phyloP scores from a whole-genome alignment of 23 tunicate genomes.

The Corella eumyota region DNA sequence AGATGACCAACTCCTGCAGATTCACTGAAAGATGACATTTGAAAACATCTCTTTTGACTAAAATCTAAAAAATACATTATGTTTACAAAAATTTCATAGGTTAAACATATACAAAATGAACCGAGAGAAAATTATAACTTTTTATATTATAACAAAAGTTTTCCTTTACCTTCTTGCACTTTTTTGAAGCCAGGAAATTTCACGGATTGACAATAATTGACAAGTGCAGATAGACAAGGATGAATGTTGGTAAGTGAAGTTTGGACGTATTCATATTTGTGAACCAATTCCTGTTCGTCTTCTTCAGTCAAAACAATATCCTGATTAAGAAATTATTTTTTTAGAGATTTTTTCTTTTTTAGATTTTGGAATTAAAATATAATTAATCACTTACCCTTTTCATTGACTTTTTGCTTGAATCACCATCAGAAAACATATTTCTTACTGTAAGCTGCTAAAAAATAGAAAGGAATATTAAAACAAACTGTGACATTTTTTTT shows the following conservation, averaged over 20 bases:
- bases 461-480: too few relatives aligned
- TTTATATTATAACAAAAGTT: not conserved
- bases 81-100: too few relatives aligned
- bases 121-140: not conserved
- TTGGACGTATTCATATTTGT: slow-evolving; percentile 63
- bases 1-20: slow-evolving; percentile 46
- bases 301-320: slow-evolving; percentile 45
- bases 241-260: slow-evolving; percentile 91
- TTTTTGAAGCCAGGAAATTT: slow-evolving; percentile 84
- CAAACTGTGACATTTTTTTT: too few relatives aligned
- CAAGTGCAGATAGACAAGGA: slow-evolving; percentile 64
- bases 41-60: slow-evolving; percentile 30
- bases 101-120: not conserved
- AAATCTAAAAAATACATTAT: too few relatives aligned
- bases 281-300: slow-evolving; percentile 41
- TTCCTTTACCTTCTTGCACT: slow-evolving; percentile 7
- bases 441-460: too few relatives aligned
- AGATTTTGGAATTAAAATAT: too few relatives aligned
- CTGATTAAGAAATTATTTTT: too few relatives aligned
- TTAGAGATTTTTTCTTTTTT: too few relatives aligned
- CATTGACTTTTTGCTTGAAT: too few relatives aligned
- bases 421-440: too few relatives aligned
- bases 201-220: slow-evolving; percentile 88
- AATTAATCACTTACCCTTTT: too few relatives aligned
- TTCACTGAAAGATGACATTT: slow-evolving; percentile 91